Percentiles rank a stretch among this genome's conserved stretches.
phyloP scores from a whole-genome alignment of 2,888 invertebrate species.

The Margaritifera margaritifera region DNA sequence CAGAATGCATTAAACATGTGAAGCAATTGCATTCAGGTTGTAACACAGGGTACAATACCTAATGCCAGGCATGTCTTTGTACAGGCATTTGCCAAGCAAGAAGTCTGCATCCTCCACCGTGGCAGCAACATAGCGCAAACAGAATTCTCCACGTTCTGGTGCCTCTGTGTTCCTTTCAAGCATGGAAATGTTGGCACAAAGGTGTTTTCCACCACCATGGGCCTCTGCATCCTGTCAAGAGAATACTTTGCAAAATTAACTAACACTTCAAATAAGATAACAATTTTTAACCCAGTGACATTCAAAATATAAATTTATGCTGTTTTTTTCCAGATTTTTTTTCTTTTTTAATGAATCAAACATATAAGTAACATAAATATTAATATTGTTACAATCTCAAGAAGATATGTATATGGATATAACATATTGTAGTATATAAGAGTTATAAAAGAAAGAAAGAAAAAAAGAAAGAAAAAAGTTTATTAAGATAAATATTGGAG shows the following conservation, averaged over 20 bases:
- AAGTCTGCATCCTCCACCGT: constrained; percentile 70
- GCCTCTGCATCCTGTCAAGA: constrained; percentile 69
- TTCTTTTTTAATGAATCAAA: too few species aligned
- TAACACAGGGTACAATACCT: constrained; percentile 48
- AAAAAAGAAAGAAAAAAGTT: too few species aligned
- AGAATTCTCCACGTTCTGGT: constrained; percentile 59
- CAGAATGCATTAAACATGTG: too few species aligned
- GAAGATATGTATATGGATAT: too few species aligned
- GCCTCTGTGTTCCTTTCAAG: constrained; percentile 62
- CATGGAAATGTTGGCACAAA: constrained; percentile 69
- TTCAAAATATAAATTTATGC: too few species aligned
- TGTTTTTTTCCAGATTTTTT: too few species aligned
- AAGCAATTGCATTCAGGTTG: too few species aligned
- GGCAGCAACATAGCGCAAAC: constrained; percentile 68
- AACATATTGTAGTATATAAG: too few species aligned
- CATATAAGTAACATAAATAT: too few species aligned
- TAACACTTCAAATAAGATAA: neutral
- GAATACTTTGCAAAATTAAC: neutral
- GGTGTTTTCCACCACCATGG: constrained; percentile 69
- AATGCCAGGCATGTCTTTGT: constrained; percentile 68
- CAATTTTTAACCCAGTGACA: neutral
- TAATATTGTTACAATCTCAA: too few species aligned
- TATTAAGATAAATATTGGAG: too few species aligned
- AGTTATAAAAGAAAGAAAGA: too few species aligned
- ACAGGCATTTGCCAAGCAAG: constrained; percentile 65